Evolutionary conservation across 2,888 invertebrate genomes (phyloP), one percentile per base, ranked within the genome.

Genomic region (Diaphora mendica): DNA sequence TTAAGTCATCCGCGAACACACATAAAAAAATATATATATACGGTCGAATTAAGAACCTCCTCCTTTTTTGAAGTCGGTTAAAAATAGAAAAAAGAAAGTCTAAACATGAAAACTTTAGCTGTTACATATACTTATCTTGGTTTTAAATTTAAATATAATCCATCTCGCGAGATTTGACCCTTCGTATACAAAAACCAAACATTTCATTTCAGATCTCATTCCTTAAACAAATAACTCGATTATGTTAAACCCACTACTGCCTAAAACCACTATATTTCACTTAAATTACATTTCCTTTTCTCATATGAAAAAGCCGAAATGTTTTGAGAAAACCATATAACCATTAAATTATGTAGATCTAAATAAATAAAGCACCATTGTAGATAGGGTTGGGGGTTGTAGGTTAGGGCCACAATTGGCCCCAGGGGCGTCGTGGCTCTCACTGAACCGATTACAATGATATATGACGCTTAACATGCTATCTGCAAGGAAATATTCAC

Each of bases 301-400:
- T 9, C 62, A 55, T 33, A 67, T 62, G 39, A 62, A 65, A 66
- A 72, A 71, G 17, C 72, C n/a, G 33, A 42, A 62, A 44, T 72
- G 30, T 68, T 35, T 44, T n/a, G 8, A 20, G 48, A 73, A 78
- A 74, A 73, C 64, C 33, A 35, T 64, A 78, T 81, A 76, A 79
- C 66, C 76, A 75, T 82, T 81, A 77, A 83, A 77, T 77, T 82
- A 82, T 82, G 79, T 84, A 73, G 71, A 76, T 70, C 26, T 75
- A 70, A 55, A 75, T 79, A 67, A 69, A 68, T 73, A 69, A 35
- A 30, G 30, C 30, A 62, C 62, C 62, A 30, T 30, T 62, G 62
- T 62, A 2, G 30, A 35, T 62, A 42, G 59, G 66, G 33, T 30
- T 33, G 64, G 70, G 65, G 64, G 30, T 64, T 70, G 42, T 51